phyloP scores from a whole-genome alignment of 2,888 invertebrate species.

The Drosophila mercatorum region DNA sequence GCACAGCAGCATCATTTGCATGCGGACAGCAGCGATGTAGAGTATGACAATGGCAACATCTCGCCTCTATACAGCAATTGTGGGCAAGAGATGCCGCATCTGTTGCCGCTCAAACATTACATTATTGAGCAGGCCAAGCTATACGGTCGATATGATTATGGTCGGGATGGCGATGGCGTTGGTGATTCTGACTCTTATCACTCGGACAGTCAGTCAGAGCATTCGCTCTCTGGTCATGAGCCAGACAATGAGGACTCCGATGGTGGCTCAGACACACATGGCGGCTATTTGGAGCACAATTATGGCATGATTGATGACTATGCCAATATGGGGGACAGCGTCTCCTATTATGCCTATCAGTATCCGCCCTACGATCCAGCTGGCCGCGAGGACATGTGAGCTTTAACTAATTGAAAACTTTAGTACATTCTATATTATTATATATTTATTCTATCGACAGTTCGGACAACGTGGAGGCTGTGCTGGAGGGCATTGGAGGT shows the following conservation, averaged over 20 bases:
- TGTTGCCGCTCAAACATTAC: conserved; percentile 94
- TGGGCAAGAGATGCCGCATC: conserved; percentile 89
- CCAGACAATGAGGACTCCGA: conserved; percentile 92
- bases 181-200: conserved; percentile 91
- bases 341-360: conserved; percentile 87
- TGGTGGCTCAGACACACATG: conserved; percentile 88
- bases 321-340: conserved; percentile 86
- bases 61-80: conserved; percentile 90
- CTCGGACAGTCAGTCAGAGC: conserved; percentile 90
- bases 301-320: conserved; percentile 84
- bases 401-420: background rate
- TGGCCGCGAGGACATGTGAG: conserved; percentile 85
- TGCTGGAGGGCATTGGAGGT: conserved; percentile 83
- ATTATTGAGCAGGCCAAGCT: conserved; percentile 93
- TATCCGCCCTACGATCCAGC: conserved; percentile 86
- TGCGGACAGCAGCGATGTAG: conserved; percentile 84
- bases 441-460: conserved; percentile 64
- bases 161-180: conserved; percentile 79
- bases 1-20: conserved; percentile 71
- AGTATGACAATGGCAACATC: conserved; percentile 87
- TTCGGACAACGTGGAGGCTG: conserved; percentile 85
- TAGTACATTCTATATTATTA: background rate
- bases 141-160: conserved; percentile 89
- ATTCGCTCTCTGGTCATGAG: conserved; percentile 89
- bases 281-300: conserved; percentile 87